Conservation (phyloP, 2,113 vertebrate species). For the Cyrtonyx montezumae region DNA sequence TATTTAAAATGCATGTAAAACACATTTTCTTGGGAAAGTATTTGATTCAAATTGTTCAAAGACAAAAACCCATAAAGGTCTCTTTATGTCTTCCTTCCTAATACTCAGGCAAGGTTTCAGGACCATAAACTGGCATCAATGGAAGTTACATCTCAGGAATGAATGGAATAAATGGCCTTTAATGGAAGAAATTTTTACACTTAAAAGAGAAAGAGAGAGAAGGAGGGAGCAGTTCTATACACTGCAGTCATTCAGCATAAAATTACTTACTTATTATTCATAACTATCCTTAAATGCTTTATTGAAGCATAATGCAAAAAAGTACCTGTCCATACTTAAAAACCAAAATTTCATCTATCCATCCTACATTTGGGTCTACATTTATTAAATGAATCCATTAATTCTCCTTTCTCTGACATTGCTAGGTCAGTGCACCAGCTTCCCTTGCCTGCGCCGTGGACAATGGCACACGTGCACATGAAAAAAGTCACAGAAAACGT, state of each 20-base stretch:
- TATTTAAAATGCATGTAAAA: slow-evolving; percentile 63
- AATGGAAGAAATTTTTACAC: slow-evolving; percentile 48
- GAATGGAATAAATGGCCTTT: slow-evolving; percentile 54
- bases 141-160: slow-evolving; percentile 28
- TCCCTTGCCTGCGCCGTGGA: not conserved
- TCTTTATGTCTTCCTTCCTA: slow-evolving; percentile 15
- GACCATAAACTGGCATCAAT: slow-evolving; percentile 47
- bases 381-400: not conserved
- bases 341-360: not conserved
- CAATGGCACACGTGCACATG: fast-evolving
- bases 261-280: slow-evolving; percentile 74
- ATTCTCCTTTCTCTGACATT: not conserved
- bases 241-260: slow-evolving; percentile 67
- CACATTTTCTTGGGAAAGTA: slow-evolving; percentile 13
- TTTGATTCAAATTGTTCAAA: slow-evolving; percentile 50
- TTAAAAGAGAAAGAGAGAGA: not conserved
- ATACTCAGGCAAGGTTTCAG: slow-evolving; percentile 49
- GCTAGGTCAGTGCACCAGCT: not conserved
- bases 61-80: slow-evolving; percentile 40
- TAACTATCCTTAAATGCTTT: slow-evolving; percentile 66
- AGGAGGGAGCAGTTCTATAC: not conserved
- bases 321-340: slow-evolving; percentile 49
- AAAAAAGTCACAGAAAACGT: not conserved
- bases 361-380: not conserved
- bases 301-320: slow-evolving; percentile 64